Percentiles rank a stretch among this genome's conserved stretches.
These are phyloP conservation scores for Diplazon laetatorius DNA, from an alignment of 2,888 invertebrate species.

Conservation along the genomic window DNA sequence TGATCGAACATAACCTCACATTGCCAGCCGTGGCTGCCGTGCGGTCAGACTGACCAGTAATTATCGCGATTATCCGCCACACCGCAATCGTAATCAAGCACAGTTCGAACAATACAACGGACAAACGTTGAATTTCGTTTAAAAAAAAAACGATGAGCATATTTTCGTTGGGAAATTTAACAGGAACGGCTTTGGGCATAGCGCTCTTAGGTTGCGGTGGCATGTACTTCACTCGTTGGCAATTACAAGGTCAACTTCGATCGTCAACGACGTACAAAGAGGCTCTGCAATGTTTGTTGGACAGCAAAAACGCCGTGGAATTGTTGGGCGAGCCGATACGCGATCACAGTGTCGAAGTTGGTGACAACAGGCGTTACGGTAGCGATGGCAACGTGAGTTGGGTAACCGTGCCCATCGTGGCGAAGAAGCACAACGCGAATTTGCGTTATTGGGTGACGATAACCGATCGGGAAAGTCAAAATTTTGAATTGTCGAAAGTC, in stretches of 20 bases:
- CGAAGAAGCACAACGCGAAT: slow-evolving; percentile 86
- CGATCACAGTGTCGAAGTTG: slow-evolving; percentile 86
- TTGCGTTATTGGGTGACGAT: slow-evolving; percentile 67
- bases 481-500: slow-evolving; percentile 65
- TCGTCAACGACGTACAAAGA: slow-evolving; percentile 86
- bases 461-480: slow-evolving; percentile 26
- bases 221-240: slow-evolving; percentile 83
- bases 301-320: slow-evolving; percentile 85
- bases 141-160: slow-evolving; percentile 61
- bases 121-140: too few relatives aligned
- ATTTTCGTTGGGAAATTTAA: slow-evolving; percentile 84
- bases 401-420: slow-evolving; percentile 87
- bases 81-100: too few relatives aligned
- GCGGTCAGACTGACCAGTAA: neutral
- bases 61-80: too few relatives aligned
- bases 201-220: slow-evolving; percentile 85
- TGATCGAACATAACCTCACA: neutral
- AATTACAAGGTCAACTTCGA: slow-evolving; percentile 84
- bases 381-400: slow-evolving; percentile 84
- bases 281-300: slow-evolving; percentile 85
- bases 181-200: slow-evolving; percentile 87
- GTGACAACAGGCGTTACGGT: slow-evolving; percentile 79
- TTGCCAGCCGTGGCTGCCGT: too few relatives aligned
- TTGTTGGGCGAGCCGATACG: slow-evolving; percentile 90
- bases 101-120: too few relatives aligned